Evolutionary conservation across 2,113 vertebrate genomes (phyloP).

Genomic region (Geococcyx californianus): DNA sequence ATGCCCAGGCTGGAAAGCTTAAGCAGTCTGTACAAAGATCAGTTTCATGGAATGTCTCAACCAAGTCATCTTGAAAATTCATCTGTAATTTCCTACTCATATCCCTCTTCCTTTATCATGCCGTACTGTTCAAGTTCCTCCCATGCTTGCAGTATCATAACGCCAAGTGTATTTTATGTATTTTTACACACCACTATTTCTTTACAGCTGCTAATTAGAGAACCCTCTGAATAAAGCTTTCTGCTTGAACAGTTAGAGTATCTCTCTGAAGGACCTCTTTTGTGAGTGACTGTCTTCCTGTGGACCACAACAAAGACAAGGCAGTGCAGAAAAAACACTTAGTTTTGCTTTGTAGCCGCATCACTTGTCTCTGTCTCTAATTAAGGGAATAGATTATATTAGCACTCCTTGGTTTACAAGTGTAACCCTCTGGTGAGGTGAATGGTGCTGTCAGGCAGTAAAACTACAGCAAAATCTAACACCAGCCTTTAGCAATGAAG

Average conservation of each 20-base stretch:
- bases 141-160: neutral
- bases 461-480: neutral
- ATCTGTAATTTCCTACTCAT: neutral
- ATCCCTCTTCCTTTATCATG: neutral
- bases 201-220: conserved; percentile 21
- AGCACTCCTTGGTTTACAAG: neutral
- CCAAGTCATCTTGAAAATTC: neutral
- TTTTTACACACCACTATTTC: neutral
- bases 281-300: neutral
- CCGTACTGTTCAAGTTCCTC: neutral
- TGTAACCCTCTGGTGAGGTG: neutral
- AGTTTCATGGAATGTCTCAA: neutral
- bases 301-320: neutral
- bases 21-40: neutral
- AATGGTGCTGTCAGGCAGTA: neutral
- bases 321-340: neutral
- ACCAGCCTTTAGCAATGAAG: neutral
- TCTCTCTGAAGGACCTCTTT: neutral
- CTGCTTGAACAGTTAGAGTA: neutral
- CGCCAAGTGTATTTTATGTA: neutral
- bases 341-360: neutral
- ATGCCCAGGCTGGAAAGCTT: neutral
- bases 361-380: neutral
- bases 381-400: neutral
- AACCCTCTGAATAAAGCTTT: neutral